A percentile compares a stretch with the other conserved stretches of the same genome.
Evolutionary conservation across 2,113 vertebrate genomes (phyloP).

Genomic region (Mobula hypostoma): DNA sequence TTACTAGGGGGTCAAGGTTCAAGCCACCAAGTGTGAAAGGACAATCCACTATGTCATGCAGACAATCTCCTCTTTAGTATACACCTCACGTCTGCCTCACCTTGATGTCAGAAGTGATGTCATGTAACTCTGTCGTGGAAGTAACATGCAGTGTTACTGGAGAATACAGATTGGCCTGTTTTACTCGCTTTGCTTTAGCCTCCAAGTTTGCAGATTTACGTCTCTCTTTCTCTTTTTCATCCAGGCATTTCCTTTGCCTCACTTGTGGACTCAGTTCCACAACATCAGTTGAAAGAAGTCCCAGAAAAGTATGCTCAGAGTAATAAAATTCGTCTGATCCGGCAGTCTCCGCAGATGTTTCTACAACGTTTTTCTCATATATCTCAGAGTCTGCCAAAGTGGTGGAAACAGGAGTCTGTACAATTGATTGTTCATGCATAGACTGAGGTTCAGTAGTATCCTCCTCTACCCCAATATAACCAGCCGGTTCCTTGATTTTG

Average conservation of each 20-base stretch:
- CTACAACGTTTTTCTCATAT: background rate
- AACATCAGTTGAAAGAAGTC: constrained; percentile 62
- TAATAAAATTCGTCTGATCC: background rate
- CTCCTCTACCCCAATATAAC: background rate
- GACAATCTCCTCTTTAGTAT: background rate
- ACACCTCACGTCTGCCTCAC: constrained; percentile 51
- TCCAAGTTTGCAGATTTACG: constrained; percentile 71
- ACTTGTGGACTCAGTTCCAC: constrained; percentile 54
- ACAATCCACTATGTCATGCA: background rate
- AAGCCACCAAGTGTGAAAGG: background rate
- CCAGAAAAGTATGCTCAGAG: constrained; percentile 50
- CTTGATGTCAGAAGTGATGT: constrained; percentile 80
- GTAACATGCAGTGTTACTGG: constrained; percentile 83
- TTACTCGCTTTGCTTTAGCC: constrained; percentile 55
- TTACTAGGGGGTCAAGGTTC: background rate
- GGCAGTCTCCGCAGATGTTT: background rate
- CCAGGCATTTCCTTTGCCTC: constrained; percentile 51
- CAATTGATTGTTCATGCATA: background rate
- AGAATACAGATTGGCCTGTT: constrained; percentile 62
- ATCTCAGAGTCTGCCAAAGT: background rate
- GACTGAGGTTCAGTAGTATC: too few relatives aligned
- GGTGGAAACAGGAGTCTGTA: background rate
- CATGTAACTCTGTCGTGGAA: constrained; percentile 77
- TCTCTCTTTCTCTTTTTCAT: constrained; percentile 60
- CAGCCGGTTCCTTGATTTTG: constrained; percentile 33